Base-by-base conservation (phyloP, 2,888 invertebrate species). In the Gnatocerus cornutus region DNA sequence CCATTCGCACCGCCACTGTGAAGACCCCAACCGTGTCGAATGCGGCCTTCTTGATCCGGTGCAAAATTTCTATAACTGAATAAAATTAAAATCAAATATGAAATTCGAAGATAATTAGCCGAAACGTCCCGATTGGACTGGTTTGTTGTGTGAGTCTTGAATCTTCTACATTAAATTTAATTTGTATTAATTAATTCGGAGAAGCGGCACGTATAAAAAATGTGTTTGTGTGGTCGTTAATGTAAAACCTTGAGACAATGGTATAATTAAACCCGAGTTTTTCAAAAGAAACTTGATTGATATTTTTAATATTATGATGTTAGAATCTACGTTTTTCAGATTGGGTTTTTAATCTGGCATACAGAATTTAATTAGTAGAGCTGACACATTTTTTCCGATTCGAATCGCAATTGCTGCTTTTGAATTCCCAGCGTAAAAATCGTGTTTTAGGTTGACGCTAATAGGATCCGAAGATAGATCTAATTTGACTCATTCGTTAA, bases 111-210 rank as follows among this genome's bases (percentile, higher is more conserved):
- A 68, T 55, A 56, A 63, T 67, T 67, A 63, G 29, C 43, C 45
- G 55, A 62, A 55, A 64, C 64, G 55, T 41, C 48, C 33, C 27
- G 41, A 39, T 27, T 27, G 16, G 62, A 67, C 52, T 59, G 41
- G 67, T 59, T 48, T 58, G 61, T 68, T 61, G 58, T 41, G 56
- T 9, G 12, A 63, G 43, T 55, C 39, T 69, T 56, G 61, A 70
- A 55, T 61, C 66, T 33, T 52, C 65, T 65, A 69, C 67, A 62
- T 74, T 68, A 71, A 70, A 70, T 69, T 73, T 69, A 71, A 74
- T 74, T 72, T 68, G 74, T 73, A 68, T 69, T 70, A 74, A 74
- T 72, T 74, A 74, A 74, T 74, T 74, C 72, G 45, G 21, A 53
- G 69, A 71, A 72, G 59, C 58, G 39, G 52, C 59, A 53, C 29